These are phyloP conservation scores for Drosophila histrio DNA, from an alignment of 2,888 invertebrate species.

Conservation along the genomic window DNA sequence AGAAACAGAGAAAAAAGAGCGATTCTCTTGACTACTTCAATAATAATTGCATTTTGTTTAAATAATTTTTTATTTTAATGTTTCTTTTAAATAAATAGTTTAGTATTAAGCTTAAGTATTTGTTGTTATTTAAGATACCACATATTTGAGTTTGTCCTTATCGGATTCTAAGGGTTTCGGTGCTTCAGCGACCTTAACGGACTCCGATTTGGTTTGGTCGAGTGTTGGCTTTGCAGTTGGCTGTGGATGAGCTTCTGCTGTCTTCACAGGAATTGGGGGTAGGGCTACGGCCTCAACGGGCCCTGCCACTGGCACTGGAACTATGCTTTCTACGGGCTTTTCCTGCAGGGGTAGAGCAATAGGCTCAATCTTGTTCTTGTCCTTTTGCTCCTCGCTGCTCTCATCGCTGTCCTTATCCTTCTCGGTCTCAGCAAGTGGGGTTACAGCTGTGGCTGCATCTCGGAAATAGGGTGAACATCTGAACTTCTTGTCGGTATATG, in stretches of 20 bases:
- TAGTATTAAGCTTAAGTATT: conserved; percentile 27
- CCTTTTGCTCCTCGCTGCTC: conserved; percentile 57
- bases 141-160: conserved; percentile 57
- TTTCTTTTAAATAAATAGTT: conserved; percentile 24
- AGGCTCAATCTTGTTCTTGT: conserved; percentile 12
- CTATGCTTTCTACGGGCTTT: conserved; percentile 6
- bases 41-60: too few relatives aligned
- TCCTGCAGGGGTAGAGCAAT: conserved; percentile 1
- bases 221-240: background rate
- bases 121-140: conserved; percentile 37
- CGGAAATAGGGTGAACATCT: conserved; percentile 72
- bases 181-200: background rate
- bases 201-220: background rate
- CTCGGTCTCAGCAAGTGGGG: conserved; percentile 10
- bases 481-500: conserved; percentile 77
- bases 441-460: conserved; percentile 25
- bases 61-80: conserved; percentile 7
- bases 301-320: background rate
- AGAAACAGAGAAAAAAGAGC: too few relatives aligned
- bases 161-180: conserved; percentile 36
- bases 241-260: background rate
- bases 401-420: conserved; percentile 42
- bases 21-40: too few relatives aligned
- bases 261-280: conserved; percentile 57
- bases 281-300: conserved; percentile 41